Evolutionary conservation across 2,797 vertebrate species (phyloP).

Genomic region (Cyprinella venusta): DNA sequence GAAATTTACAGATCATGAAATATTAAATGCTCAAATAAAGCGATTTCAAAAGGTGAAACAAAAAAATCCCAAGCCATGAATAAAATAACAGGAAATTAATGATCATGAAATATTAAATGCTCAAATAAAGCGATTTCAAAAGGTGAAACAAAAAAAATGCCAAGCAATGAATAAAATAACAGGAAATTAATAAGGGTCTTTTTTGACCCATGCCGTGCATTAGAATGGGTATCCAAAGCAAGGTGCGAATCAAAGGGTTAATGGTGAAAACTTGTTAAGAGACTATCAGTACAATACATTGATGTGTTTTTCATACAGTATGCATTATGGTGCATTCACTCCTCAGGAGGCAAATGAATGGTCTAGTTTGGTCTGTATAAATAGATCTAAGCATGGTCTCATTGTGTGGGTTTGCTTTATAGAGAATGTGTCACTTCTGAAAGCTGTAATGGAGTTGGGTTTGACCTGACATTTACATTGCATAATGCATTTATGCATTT

Average conservation of each 20-base stretch:
- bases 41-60: too few species aligned
- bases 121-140: too few species aligned
- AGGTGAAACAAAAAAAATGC: too few species aligned
- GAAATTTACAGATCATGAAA: too few species aligned
- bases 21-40: too few species aligned
- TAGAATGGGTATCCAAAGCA: too few species aligned
- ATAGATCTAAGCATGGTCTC: slow-evolving; percentile 14
- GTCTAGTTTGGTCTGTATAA: background rate
- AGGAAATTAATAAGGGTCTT: too few species aligned
- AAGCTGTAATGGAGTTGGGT: slow-evolving; percentile 1
- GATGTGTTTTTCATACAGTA: background rate
- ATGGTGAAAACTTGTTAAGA: background rate
- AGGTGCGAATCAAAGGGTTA: background rate
- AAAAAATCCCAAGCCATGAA: too few species aligned
- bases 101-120: too few species aligned
- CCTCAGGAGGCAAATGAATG: background rate
- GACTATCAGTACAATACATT: background rate
- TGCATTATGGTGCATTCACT: slow-evolving; percentile 1
- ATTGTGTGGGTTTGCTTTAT: background rate
- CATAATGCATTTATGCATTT: slow-evolving; percentile 12
- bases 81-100: too few species aligned
- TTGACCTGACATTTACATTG: slow-evolving; percentile 21
- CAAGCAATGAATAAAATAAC: too few species aligned
- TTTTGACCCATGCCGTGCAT: too few species aligned
- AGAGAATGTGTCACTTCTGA: slow-evolving; percentile 15